Evolutionary conservation across 53 echinoderm and acorn worm species (phyloP).

Genomic region (Arbacia lixula): DNA sequence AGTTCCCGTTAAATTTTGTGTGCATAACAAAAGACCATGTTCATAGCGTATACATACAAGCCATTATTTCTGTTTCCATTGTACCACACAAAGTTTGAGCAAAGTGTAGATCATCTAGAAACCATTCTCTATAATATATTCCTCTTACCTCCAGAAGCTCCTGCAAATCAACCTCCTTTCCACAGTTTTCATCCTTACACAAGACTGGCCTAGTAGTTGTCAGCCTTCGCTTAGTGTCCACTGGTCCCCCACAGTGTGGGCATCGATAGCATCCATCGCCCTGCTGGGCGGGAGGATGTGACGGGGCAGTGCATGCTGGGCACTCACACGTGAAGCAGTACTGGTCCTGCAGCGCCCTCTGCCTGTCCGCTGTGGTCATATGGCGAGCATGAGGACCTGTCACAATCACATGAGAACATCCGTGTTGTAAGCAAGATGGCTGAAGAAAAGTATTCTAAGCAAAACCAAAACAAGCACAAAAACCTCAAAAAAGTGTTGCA

Average conservation of each 20-base stretch:
- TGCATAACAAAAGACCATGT: too few species aligned
- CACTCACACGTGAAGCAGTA: conserved; percentile 90
- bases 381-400: conserved; percentile 90
- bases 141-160: not conserved
- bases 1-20: too few species aligned
- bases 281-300: not conserved
- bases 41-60: too few species aligned
- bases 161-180: not conserved
- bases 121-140: too few species aligned
- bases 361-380: conserved; percentile 72
- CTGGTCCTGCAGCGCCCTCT: conserved; percentile 72
- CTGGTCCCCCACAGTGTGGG: conserved; percentile 37
- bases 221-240: not conserved
- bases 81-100: too few species aligned
- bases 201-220: too few species aligned
- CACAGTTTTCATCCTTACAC: not conserved
- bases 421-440: not conserved
- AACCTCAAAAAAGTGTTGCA: too few species aligned
- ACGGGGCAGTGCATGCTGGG: conserved; percentile 55
- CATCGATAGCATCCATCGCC: conserved; percentile 24
- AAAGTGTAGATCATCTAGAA: too few species aligned
- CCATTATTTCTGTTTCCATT: too few species aligned
- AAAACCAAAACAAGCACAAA: too few species aligned
- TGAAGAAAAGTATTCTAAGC: too few species aligned
- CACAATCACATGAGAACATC: not conserved